Base-by-base conservation (phyloP, 1,140 invertebrate genomes). In the Oedothorax gibbosus region DNA sequence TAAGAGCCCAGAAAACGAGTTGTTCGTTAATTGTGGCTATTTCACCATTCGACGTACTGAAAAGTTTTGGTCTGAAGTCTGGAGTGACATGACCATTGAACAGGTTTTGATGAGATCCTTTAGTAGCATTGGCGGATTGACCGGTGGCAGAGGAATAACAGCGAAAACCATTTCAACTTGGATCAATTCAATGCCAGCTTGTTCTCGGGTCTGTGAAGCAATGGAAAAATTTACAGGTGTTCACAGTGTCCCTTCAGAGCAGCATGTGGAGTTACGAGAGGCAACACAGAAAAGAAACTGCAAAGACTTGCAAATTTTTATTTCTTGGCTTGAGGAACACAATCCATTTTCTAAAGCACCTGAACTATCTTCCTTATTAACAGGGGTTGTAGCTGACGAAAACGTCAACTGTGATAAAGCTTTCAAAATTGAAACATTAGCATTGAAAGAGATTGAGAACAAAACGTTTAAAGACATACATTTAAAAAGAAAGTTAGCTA, bases 51-150 rank as follows among this genome's bases (percentile, higher is more conserved):
- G 76, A 21, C 35, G 76, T 7, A 78, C 6, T 64, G 62, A 65
- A 9, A 78, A 65, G 51, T 64, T 64, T 12, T 78, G 76, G 90
- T 75, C 51, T 20, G 72, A 54, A 7, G 57, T 57, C n/a, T 75
- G 72, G 72, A 75, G 11, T 56, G 72, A 91, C 84, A 90, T 91
- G 89, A 87, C 88, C 0, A 90, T 90, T 56, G 90, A 90, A 78
- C 89, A 90, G 78, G 85, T 80, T n/a, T 84, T 90, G 56, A 91
- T 91, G 89, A 87, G 89, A 86, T 86, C 89, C 60, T 89, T 91
- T 87, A 91, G 90, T 84, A 89, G 88, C 78, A 86, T 86, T 86
- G 90, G 90, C 83, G 88, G 87, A 14, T 62, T 89, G 18, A 88
- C 87, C 11, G 68, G 86, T 78, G 87, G 87, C 12, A 72, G 87